Base-by-base conservation (phyloP, 2,113 vertebrate genomes). In the Pollimyrus isidori region DNA sequence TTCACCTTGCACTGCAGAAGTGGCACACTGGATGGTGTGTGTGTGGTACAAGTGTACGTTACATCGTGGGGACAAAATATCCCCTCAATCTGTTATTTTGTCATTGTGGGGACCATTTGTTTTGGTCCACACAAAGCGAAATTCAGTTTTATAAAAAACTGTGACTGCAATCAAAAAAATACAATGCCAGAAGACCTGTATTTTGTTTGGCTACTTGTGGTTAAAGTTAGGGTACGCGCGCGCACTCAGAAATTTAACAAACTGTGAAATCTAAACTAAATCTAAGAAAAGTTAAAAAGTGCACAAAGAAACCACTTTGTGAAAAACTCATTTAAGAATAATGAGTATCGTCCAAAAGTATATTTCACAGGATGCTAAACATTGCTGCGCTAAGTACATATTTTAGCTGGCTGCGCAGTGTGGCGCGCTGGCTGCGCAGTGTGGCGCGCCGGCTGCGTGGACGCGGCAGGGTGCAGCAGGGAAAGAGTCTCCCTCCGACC, bases 291-390 rank as follows among this genome's bases (percentile, higher is more conserved):
- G 73, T 42, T 80, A 80, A 42, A 80, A 80, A 42, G 73, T 80
- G 73, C 35, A 42, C 73, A 80, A 35, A 80, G 62, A 80, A 80
- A 80, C 35, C 73, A 80, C 4, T 80, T 80, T 19, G 73, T 17
- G 13, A 42, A 80, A 86, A 86, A 15, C 48, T 11, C 48, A 26
- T 86, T 48, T 50, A 50, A 48, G 23, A 49, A 86, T 49, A 80
- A 80, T 80, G 35, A 46, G 65, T 91, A 65, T 90, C 89, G 45
- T 84, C 45, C 82, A 84, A 45, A 84, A 84, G 82, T 84, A 84
- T 48, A 45, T 84, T 80, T 42, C 35, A 42, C 73, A 80, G 73
- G 35, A 80, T 53, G n/a, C 85, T 53, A 35, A 87, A 56, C 85
- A 53, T 87, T 50, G 26, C 49, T 48, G 17, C 85, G 50, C 50